Conservation (phyloP, 2,888 invertebrate genomes). For the Eupithecia dodoneata region DNA sequence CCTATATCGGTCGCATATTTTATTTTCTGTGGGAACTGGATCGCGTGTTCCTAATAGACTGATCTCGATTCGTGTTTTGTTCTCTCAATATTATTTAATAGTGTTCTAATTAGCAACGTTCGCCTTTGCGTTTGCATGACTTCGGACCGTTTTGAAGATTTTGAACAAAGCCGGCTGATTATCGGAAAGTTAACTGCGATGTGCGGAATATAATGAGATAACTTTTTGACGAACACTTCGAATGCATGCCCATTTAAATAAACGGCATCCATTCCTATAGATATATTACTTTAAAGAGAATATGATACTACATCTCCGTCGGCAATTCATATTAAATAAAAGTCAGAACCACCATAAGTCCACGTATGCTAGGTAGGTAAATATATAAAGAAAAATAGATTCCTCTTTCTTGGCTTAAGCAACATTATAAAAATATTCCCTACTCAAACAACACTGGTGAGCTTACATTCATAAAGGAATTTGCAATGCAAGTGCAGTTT, state of each 20-base stretch:
- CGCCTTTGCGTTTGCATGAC: conserved; percentile 7
- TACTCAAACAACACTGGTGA: conserved; percentile 14
- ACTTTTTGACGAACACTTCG: background rate
- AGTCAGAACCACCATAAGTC: no score
- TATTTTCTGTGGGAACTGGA: conserved; percentile 55
- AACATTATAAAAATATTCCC: conserved; percentile 1
- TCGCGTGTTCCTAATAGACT: conserved; percentile 60
- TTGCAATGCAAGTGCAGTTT: conserved; percentile 18
- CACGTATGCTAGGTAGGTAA: no score
- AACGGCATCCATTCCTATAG: background rate
- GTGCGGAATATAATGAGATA: background rate
- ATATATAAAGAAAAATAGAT: background rate
- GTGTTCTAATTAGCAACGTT: conserved; percentile 5
- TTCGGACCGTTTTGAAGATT: background rate
- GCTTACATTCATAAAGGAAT: conserved; percentile 18
- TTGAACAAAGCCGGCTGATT: background rate
- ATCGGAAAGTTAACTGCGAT: background rate
- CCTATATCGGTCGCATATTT: conserved; percentile 35
- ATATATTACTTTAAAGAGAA: no score
- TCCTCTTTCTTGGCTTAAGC: background rate
- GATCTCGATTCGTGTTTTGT: conserved; percentile 52
- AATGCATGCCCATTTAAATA: background rate
- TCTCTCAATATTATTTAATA: conserved; percentile 34
- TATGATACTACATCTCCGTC: no score
- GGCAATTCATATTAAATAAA: no score